Evolutionary conservation across 1,140 invertebrate genomes (phyloP).

Genomic region (Drosophila pachea): DNA sequence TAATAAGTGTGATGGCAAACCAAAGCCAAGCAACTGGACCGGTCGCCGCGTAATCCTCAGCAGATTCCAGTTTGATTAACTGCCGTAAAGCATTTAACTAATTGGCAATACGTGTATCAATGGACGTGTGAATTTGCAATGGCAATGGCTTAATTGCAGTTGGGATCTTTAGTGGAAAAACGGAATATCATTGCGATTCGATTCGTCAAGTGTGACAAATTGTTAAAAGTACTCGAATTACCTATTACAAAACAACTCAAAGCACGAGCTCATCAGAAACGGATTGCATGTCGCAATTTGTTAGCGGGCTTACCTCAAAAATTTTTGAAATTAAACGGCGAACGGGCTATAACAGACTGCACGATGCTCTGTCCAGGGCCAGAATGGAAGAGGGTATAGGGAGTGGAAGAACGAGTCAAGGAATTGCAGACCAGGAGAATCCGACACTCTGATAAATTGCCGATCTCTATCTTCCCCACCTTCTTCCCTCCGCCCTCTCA

Average conservation of each 20-base stretch:
- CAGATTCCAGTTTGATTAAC: neutral
- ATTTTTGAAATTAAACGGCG: constrained; percentile 32
- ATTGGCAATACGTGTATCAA: constrained; percentile 7
- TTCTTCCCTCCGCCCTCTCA: too few species aligned
- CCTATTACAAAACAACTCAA: constrained; percentile 53
- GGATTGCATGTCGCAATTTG: constrained; percentile 53
- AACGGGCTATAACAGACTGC: neutral
- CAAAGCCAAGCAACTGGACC: constrained; percentile 13
- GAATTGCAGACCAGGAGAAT: too few species aligned
- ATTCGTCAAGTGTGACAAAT: constrained; percentile 52
- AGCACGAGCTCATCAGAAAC: constrained; percentile 54
- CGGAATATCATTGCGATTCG: constrained; percentile 6
- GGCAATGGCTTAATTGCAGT: constrained; percentile 17
- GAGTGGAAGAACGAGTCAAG: too few species aligned
- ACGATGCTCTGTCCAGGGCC: neutral
- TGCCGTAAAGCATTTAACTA: constrained; percentile 6
- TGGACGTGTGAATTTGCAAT: constrained; percentile 6
- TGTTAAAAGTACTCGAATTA: constrained; percentile 47
- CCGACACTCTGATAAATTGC: too few species aligned
- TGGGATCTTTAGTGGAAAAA: constrained; percentile 10
- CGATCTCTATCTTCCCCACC: too few species aligned
- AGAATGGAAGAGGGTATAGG: too few species aligned
- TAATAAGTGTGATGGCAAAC: neutral
- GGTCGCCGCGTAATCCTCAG: neutral
- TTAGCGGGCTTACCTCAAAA: constrained; percentile 34